A percentile compares a stretch with the other conserved stretches of the same genome.
phyloP scores from a whole-genome alignment of 2,113 vertebrate species.

The Oceanodroma tethys region DNA sequence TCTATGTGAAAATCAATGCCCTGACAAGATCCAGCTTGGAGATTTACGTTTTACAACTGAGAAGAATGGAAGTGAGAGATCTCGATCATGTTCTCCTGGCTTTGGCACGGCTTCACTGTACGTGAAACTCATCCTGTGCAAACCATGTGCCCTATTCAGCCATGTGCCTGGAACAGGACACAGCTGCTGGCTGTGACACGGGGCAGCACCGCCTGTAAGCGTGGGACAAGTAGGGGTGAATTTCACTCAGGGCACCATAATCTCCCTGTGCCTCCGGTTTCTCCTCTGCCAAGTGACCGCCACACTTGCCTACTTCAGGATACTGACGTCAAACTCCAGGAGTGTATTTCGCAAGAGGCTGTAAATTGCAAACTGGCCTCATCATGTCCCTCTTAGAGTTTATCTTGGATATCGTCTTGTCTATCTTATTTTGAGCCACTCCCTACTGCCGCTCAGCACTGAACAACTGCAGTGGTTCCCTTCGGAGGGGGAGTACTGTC shows the following conservation, averaged over 20 bases:
- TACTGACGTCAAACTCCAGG: background rate
- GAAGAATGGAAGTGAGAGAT: background rate
- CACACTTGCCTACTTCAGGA: background rate
- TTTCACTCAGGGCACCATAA: background rate
- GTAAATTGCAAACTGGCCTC: background rate
- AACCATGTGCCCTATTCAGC: background rate
- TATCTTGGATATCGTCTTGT: background rate
- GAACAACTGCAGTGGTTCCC: background rate
- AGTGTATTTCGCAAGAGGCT: background rate
- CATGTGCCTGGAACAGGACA: background rate
- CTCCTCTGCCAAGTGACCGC: background rate
- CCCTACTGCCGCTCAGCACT: background rate
- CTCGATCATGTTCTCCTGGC: fast-evolving
- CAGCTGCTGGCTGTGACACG: background rate
- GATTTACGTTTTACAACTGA: background rate
- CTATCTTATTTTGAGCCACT: background rate
- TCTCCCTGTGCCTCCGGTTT: background rate
- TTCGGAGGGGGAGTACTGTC: background rate
- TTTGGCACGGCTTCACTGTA: background rate
- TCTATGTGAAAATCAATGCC: background rate
- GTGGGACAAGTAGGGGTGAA: background rate
- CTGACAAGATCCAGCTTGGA: background rate
- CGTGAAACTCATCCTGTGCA: background rate
- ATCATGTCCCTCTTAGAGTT: background rate
- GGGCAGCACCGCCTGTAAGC: fast-evolving